Percentiles rank a stretch among this genome's conserved stretches.
Evolutionary conservation across 1,140 invertebrate species (phyloP).

Genomic region (Zaprionus nigranus): DNA sequence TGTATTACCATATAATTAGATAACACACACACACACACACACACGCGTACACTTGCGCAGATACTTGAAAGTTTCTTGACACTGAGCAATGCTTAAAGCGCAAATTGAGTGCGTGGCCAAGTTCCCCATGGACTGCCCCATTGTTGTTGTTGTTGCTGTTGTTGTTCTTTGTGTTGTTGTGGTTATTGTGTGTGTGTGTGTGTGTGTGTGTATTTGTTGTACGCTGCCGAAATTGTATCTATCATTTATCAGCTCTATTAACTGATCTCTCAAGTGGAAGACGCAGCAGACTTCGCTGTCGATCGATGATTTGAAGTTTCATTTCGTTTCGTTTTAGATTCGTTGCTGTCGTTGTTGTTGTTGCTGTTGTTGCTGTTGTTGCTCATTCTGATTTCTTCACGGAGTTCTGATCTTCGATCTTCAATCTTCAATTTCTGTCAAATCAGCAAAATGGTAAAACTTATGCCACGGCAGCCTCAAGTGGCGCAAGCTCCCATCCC

Average conservation of each 20-base stretch:
- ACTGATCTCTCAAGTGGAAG: slow-evolving; percentile 69
- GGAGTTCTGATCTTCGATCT: background rate
- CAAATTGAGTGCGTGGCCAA: slow-evolving; percentile 45
- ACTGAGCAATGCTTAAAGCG: slow-evolving; percentile 51
- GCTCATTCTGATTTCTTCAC: background rate
- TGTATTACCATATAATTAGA: slow-evolving; percentile 83
- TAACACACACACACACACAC: slow-evolving; percentile 28
- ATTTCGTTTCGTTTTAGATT: slow-evolving; percentile 2
- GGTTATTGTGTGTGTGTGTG: background rate
- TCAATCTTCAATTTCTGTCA: slow-evolving; percentile 27
- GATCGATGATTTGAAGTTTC: slow-evolving; percentile 50
- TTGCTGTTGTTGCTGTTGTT: background rate
- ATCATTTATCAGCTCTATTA: slow-evolving; percentile 81
- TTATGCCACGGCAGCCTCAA: slow-evolving; percentile 40
- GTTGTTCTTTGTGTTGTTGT: background rate
- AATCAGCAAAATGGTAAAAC: slow-evolving; percentile 47
- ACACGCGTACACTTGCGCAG: slow-evolving; percentile 3
- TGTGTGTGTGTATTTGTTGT: background rate
- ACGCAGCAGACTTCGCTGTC: slow-evolving; percentile 16
- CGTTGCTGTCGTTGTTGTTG: background rate
- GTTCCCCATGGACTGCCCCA: slow-evolving; percentile 2
- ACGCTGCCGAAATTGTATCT: slow-evolving; percentile 63
- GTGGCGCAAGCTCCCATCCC: background rate
- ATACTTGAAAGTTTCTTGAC: slow-evolving; percentile 76
- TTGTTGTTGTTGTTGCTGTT: slow-evolving; percentile 7